Conservation (phyloP, 2,113 vertebrate species). For the Proteles cristata region DNA sequence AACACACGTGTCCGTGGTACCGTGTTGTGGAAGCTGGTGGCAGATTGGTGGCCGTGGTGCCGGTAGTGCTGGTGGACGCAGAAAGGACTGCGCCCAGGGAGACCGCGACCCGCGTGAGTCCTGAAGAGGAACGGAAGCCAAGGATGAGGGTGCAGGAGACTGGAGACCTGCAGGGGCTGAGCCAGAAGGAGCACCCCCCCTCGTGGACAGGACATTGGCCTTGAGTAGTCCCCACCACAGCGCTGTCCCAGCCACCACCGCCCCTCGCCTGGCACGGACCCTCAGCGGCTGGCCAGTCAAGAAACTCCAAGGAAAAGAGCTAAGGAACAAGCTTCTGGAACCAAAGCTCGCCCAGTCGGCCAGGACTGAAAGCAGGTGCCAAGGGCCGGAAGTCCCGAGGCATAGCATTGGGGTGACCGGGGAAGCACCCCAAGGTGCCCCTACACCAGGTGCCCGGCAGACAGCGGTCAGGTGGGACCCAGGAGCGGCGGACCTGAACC, state of each 20-base stretch:
- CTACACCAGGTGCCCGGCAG: fast-evolving
- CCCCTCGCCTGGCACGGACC: background rate
- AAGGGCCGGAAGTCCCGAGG: background rate
- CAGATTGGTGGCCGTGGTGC: background rate
- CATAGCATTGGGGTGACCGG: fast-evolving
- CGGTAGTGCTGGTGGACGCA: background rate
- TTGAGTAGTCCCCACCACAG: background rate
- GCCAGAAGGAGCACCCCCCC: background rate
- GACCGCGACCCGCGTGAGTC: fast-evolving
- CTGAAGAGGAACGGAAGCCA: fast-evolving
- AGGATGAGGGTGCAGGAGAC: background rate
- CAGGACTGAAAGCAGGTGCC: background rate
- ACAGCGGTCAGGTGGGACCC: background rate
- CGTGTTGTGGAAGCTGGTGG: fast-evolving
- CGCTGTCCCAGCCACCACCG: background rate
- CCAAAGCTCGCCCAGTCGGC: background rate
- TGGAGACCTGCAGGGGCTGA: fast-evolving
- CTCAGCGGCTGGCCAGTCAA: background rate
- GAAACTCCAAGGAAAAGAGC: background rate
- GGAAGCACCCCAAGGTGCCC: no score
- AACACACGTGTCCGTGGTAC: fast-evolving
- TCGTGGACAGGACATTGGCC: fast-evolving
- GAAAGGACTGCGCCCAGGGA: background rate
- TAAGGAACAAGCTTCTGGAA: background rate
- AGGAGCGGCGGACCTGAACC: fast-evolving